These are phyloP conservation scores for Labeo catla DNA, from an alignment of 2,113 vertebrate species.

Conservation along the genomic window DNA sequence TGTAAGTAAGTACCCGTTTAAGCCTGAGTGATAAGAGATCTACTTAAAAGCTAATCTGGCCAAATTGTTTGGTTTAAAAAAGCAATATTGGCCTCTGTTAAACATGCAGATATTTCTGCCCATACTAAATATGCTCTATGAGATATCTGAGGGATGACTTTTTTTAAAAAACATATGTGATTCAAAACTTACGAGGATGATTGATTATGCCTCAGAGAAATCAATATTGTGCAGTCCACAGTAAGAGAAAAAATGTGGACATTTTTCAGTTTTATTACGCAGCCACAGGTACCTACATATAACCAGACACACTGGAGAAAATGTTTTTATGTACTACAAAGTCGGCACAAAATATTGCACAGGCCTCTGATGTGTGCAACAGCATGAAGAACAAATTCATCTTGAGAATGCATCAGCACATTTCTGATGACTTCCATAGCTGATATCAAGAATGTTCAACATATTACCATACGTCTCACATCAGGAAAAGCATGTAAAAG, in stretches of 20 bases:
- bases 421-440: conserved; percentile 19
- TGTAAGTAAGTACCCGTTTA: not conserved
- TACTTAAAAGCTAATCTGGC: not conserved
- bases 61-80: not conserved
- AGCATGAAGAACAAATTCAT: conserved; percentile 19
- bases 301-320: conserved; percentile 57
- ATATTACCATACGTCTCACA: not conserved
- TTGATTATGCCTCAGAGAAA: conserved; percentile 68
- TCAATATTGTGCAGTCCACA: conserved; percentile 66
- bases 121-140: conserved; percentile 7
- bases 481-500: not conserved
- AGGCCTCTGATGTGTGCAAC: not conserved
- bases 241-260: conserved; percentile 57
- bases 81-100: not conserved
- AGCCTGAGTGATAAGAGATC: conserved; percentile 6
- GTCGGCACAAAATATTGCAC: conserved; percentile 49
- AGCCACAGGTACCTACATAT: conserved; percentile 58
- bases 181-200: conserved; percentile 65
- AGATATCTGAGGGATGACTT: conserved; percentile 64
- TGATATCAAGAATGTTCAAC: conserved; percentile 12
- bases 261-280: conserved; percentile 73
- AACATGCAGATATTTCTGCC: not conserved
- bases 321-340: conserved; percentile 67
- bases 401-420: not conserved
- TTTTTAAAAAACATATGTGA: conserved; percentile 64